Evolutionary conservation across 2,113 vertebrate genomes (phyloP), one percentile per base, ranked within the genome.

Genomic region (Amia ocellicauda): DNA sequence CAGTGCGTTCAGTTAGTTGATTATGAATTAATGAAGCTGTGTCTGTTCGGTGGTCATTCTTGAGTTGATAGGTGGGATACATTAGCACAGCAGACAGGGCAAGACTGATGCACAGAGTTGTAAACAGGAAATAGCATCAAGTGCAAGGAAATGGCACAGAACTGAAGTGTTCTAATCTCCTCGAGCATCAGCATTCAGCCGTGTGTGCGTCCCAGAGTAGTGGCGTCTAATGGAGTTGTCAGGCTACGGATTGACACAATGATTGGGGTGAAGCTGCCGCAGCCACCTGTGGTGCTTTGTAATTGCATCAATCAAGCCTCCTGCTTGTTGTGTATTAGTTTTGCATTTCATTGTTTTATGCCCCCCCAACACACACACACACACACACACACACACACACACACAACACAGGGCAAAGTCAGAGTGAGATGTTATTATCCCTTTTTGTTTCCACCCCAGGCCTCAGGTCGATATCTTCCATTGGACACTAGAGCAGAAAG

Each of bases 141-240:
- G 52, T 3, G 11, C 28, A 36, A 24, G 9, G 11, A 11, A 31
- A 29, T 4, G 3, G 27, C 3, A 56, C 2, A 22, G 4, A 29
- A 16, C 7, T 16, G 3, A 1, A 19, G 9, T 19, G 27, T 24
- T 14, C 51, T 24, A 4, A 22, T 7, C 45, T 42, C 52, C 8
- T n/a, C n/a, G 42, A 28, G 31, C 9, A 24, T 51, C 50, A 59
- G 64, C 56, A 60, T 52, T 41, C 45, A 49, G 24, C 14, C 20
- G 24, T 4, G 17, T 50, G n/a, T 7, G 22, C 28, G 23, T n/a
- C n/a, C 0, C 20, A 23, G 51, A 53, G 22, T 3, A 23, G 51
- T 56, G 63, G 26, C 28, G 49, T 41, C 16, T 47, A 45, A 57
- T 57, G 45, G 62, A 56, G 20, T 63, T 63, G 51, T 41, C 50